Evolutionary conservation across 2,888 invertebrate species (phyloP).

Genomic region (Pediacus dermestoides): DNA sequence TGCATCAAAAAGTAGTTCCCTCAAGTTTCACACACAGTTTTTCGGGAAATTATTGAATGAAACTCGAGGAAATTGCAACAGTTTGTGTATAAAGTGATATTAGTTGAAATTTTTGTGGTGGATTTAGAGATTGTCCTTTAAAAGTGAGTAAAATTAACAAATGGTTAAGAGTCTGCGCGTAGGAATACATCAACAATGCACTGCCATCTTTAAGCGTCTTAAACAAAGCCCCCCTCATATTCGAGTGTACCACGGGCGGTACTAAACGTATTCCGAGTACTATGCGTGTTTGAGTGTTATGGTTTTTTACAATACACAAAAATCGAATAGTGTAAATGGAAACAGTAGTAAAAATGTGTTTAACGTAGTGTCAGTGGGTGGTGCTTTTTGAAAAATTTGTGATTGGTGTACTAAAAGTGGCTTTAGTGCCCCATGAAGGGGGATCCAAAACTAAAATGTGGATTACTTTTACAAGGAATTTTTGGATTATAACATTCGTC

Average conservation of each 20-base stretch:
- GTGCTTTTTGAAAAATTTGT: constrained; percentile 49
- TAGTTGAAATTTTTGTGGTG: too few relatives aligned
- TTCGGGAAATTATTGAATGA: constrained; percentile 11
- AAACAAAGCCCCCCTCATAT: constrained; percentile 41
- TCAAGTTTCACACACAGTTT: constrained; percentile 34
- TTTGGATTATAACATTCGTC: constrained; percentile 61
- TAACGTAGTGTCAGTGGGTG: constrained; percentile 35
- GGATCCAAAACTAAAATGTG: constrained; percentile 56
- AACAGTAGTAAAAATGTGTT: constrained; percentile 32
- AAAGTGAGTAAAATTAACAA: constrained; percentile 7
- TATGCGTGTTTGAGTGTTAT: constrained; percentile 23
- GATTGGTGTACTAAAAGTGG: constrained; percentile 46
- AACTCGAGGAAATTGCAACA: constrained; percentile 5
- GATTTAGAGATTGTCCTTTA: too few relatives aligned
- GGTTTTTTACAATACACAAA: constrained; percentile 26
- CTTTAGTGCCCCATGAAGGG: constrained; percentile 49
- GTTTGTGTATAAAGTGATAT: constrained; percentile 6
- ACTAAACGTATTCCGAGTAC: constrained; percentile 29
- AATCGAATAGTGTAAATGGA: constrained; percentile 21
- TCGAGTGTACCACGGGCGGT: constrained; percentile 33
- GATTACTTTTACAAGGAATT: constrained; percentile 62
- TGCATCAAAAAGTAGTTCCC: constrained; percentile 42
- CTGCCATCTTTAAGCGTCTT: constrained; percentile 47
- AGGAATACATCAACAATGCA: constrained; percentile 38
- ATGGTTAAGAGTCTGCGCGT: constrained; percentile 33